Evolutionary conservation across 1,140 invertebrate genomes (phyloP).

Genomic region (Temnothorax longispinosus): DNA sequence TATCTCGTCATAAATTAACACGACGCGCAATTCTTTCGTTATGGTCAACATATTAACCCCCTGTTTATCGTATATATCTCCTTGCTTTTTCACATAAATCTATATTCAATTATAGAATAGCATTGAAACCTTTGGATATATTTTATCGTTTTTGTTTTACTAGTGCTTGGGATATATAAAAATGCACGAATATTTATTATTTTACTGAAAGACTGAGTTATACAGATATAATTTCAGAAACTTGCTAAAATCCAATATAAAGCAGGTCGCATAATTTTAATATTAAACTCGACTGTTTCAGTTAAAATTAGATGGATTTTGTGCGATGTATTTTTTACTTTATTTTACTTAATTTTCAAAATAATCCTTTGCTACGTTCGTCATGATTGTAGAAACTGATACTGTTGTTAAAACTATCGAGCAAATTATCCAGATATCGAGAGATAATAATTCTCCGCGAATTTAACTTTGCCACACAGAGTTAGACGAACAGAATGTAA

Average conservation of each 20-base stretch:
- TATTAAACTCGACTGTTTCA: neutral
- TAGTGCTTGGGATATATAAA: neutral
- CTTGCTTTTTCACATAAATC: neutral
- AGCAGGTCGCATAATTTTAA: neutral
- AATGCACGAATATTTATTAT: neutral
- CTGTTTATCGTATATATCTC: neutral
- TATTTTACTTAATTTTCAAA: neutral
- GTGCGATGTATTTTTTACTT: neutral
- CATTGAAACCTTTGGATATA: neutral
- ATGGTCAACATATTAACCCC: neutral
- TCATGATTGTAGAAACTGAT: neutral
- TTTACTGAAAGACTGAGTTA: neutral
- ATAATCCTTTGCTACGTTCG: neutral
- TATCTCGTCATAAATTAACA: constrained; percentile 19
- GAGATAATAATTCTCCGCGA: neutral
- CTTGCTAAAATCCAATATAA: neutral
- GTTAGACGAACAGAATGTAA: neutral
- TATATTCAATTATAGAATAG: neutral
- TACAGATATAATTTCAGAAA: neutral
- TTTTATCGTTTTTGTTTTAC: neutral
- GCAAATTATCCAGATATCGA: neutral
- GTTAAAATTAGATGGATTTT: neutral
- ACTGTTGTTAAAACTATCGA: neutral
- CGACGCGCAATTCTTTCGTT: constrained; percentile 11
- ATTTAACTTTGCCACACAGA: neutral